A percentile compares a stretch with the other conserved stretches of the same genome.
Conservation (phyloP, 1,140 invertebrate genomes). For the Dysdera silvatica region DNA sequence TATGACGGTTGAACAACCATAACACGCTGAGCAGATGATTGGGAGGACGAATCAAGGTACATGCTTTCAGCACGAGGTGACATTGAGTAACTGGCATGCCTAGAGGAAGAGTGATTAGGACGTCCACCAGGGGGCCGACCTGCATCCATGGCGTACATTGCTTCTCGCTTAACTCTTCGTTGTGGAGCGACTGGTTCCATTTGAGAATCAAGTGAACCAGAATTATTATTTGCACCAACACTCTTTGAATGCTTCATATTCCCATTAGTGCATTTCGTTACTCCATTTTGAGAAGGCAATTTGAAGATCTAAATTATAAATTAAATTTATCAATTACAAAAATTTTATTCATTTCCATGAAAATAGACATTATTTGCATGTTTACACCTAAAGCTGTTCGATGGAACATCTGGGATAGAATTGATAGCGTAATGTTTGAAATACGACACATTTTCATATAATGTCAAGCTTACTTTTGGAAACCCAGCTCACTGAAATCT, state of each 20-base stretch:
- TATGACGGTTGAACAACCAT: conserved; percentile 28
- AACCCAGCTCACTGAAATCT: neutral
- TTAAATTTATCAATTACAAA: no score
- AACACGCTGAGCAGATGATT: conserved; percentile 22
- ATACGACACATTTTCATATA: neutral
- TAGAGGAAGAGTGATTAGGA: neutral
- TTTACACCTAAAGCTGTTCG: no score
- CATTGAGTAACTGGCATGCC: conserved; percentile 1
- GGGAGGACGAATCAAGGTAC: conserved; percentile 15
- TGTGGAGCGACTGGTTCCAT: conserved; percentile 22
- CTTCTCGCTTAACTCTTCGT: conserved; percentile 19
- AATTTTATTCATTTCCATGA: no score
- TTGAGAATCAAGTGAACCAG: no score
- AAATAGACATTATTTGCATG: no score
- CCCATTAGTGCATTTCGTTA: no score
- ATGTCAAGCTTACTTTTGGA: neutral
- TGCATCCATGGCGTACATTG: conserved; percentile 20
- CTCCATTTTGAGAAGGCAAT: no score
- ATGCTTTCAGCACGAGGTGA: conserved; percentile 11
- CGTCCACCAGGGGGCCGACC: conserved; percentile 16
- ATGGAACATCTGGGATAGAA: no score
- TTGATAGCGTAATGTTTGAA: neutral
- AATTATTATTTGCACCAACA: no score
- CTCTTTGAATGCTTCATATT: no score
- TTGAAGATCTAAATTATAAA: no score